Percentiles rank a stretch among this genome's conserved stretches.
Conservation (phyloP, 1,140 invertebrate species). For the Zaprionus lachaisei region DNA sequence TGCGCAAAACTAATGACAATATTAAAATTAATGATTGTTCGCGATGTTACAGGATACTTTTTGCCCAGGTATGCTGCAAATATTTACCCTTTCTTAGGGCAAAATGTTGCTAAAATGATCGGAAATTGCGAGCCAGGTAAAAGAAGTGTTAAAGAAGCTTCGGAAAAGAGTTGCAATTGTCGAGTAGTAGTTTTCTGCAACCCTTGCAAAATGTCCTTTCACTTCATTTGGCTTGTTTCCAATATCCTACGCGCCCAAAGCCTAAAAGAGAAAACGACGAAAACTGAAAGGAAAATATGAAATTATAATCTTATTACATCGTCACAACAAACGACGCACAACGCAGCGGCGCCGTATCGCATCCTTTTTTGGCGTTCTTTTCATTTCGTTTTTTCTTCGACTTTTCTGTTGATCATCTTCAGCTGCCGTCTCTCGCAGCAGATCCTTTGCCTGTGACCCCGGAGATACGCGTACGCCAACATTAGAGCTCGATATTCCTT, state of each 20-base stretch:
- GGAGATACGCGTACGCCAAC: constrained; percentile 75
- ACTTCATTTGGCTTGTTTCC: constrained; percentile 55
- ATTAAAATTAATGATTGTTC: constrained; percentile 76
- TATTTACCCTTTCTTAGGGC: constrained; percentile 67
- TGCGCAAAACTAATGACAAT: constrained; percentile 70
- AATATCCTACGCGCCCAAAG: constrained; percentile 58
- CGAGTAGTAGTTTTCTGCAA: constrained; percentile 49
- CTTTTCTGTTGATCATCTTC: constrained; percentile 63
- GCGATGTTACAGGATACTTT: constrained; percentile 63
- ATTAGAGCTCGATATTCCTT: constrained; percentile 64
- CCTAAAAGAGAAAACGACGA: constrained; percentile 11
- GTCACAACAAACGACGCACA: constrained; percentile 69
- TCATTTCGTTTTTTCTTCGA: constrained; percentile 16
- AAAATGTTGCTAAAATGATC: constrained; percentile 58
- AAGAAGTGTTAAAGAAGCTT: constrained; percentile 1
- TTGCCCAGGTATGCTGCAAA: constrained; percentile 42
- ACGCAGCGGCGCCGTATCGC: constrained; percentile 44
- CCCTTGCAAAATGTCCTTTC: constrained; percentile 49
- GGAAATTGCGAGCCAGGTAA: constrained; percentile 41
- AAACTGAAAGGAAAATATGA: constrained; percentile 63
- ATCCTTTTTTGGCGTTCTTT: constrained; percentile 58
- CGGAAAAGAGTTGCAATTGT: constrained; percentile 48
- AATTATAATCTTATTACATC: constrained; percentile 83
- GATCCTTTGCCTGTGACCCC: constrained; percentile 57
- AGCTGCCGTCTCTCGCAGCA: constrained; percentile 58